Conservation (phyloP, 2,797 vertebrate species). For the Crenichthys baileyi region DNA sequence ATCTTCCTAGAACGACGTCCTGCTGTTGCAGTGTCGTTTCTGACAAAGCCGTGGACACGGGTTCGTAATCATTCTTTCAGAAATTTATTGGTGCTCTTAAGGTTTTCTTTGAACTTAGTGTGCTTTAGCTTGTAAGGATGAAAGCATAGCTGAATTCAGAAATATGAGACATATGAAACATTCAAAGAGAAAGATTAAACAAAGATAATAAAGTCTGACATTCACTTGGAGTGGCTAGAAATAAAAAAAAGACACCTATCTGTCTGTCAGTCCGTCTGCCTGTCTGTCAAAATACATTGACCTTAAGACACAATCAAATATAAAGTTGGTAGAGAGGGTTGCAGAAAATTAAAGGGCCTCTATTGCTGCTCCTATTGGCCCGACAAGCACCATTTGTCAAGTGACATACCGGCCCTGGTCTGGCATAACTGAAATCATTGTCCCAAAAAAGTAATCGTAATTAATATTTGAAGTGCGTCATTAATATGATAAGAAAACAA, state of each 20-base stretch:
- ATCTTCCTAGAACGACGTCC: conserved; percentile 38
- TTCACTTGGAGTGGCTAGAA: conserved; percentile 26
- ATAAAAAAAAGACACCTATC: conserved; percentile 44
- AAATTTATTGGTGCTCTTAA: conserved; percentile 4
- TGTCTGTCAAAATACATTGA: not conserved
- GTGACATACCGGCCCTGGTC: not conserved
- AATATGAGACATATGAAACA: conserved; percentile 22
- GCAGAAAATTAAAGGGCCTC: no score
- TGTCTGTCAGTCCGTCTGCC: no score
- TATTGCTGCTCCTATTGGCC: not conserved
- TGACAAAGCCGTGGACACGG: not conserved
- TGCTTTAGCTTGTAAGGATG: conserved; percentile 3
- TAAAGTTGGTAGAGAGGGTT: no score
- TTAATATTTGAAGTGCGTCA: not conserved
- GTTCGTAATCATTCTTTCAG: not conserved
- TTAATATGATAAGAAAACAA: not conserved
- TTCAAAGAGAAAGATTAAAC: conserved; percentile 40
- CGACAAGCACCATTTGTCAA: not conserved
- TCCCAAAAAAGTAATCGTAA: not conserved
- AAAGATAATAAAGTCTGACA: conserved; percentile 49
- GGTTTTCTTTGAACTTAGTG: not conserved
- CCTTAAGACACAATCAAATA: not conserved
- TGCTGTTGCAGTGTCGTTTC: conserved; percentile 6
- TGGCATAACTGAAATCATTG: not conserved
- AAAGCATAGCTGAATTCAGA: conserved; percentile 4